Evolutionary conservation across 2,888 invertebrate species (phyloP).

Genomic region (Notodonta dromedarius): DNA sequence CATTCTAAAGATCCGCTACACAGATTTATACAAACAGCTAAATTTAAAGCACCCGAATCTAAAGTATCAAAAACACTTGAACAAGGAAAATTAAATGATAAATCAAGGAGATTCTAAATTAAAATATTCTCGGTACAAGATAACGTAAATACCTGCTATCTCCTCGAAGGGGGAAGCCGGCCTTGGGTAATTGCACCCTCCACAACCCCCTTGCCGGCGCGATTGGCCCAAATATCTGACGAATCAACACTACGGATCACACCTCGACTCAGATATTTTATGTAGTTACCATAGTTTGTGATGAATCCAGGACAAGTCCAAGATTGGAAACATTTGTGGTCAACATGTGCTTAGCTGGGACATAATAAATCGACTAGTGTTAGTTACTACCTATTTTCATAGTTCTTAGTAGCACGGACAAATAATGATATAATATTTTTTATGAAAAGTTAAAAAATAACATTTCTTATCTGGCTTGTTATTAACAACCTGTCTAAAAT

Average conservation of each 20-base stretch:
- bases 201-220: conserved; percentile 21
- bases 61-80: conserved; percentile 15
- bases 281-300: conserved; percentile 25
- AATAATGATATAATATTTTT: too few species aligned
- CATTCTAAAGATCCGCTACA: conserved; percentile 6
- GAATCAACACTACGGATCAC: conserved; percentile 48
- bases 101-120: conserved; percentile 33
- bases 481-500: too few species aligned
- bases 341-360: too few species aligned
- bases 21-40: conserved; percentile 19
- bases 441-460: too few species aligned
- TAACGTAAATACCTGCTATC: conserved; percentile 30
- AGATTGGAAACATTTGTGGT: too few species aligned
- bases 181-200: conserved; percentile 38
- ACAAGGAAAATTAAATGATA: conserved; percentile 29
- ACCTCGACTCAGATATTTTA: conserved; percentile 37
- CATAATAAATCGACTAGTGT: too few species aligned
- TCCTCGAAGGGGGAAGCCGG: conserved; percentile 20
- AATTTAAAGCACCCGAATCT: conserved; percentile 8
- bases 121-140: conserved; percentile 34
- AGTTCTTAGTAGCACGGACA: too few species aligned
- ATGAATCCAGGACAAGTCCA: not conserved
- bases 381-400: too few species aligned
- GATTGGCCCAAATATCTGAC: conserved; percentile 47
- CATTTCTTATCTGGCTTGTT: too few species aligned